Evolutionary conservation across 2,797 vertebrate genomes (phyloP).

Genomic region (Melanotaenia parkinsoni): DNA sequence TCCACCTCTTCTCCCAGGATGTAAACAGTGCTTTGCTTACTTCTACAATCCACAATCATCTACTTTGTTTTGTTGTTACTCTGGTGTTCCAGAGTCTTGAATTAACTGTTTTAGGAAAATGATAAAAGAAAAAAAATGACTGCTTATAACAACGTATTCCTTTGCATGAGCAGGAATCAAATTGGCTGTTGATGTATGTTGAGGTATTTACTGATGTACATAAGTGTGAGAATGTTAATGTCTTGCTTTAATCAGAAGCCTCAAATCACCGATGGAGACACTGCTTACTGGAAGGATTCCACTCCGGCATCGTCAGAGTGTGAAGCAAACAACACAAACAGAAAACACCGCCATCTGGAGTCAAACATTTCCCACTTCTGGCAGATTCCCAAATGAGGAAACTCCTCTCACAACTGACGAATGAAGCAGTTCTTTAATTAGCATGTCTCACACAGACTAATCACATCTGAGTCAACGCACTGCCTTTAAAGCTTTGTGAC

Average conservation of each 20-base stretch:
- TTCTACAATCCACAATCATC: too few species aligned
- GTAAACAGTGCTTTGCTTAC: too few species aligned
- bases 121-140: too few species aligned
- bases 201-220: too few species aligned
- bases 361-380: constrained; percentile 8
- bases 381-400: constrained; percentile 13
- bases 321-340: neutral
- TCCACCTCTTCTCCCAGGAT: too few species aligned
- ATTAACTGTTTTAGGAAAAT: too few species aligned
- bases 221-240: constrained; percentile 44
- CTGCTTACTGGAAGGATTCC: too few species aligned
- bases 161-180: too few species aligned
- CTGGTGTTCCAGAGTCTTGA: too few species aligned
- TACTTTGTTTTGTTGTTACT: too few species aligned
- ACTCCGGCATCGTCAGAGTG: neutral
- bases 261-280: constrained; percentile 20
- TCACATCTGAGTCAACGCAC: constrained; percentile 29
- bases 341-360: constrained; percentile 4
- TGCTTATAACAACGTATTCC: too few species aligned
- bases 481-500: constrained; percentile 34
- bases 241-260: constrained; percentile 30
- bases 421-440: constrained; percentile 30
- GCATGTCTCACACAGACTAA: constrained; percentile 13
- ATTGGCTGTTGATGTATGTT: too few species aligned
- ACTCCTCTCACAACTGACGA: neutral